These are phyloP conservation scores for Entomobrya proxima DNA, from an alignment of 2,888 invertebrate genomes.

Conservation along the genomic window DNA sequence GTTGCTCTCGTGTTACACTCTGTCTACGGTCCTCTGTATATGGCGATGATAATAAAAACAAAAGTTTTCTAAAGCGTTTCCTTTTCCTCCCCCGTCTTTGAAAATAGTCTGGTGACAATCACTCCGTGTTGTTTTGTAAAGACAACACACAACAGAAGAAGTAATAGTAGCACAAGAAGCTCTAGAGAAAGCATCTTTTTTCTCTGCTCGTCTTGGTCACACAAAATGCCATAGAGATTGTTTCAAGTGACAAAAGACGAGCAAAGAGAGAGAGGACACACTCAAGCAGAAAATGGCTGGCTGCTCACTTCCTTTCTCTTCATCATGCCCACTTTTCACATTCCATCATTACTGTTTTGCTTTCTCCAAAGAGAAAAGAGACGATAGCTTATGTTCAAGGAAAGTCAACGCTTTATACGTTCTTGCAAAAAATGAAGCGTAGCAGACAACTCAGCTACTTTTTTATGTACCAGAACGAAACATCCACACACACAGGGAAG, in stretches of 20 bases:
- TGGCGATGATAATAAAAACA: background rate
- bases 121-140: background rate
- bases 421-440: background rate
- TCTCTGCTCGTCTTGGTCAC: background rate
- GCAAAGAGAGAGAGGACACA: background rate
- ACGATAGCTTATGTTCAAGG: no score
- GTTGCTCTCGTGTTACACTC: background rate
- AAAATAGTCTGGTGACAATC: constrained; percentile 45
- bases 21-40: background rate
- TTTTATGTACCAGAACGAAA: background rate
- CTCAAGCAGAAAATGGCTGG: constrained; percentile 22
- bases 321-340: background rate
- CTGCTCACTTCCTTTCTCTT: background rate
- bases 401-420: background rate
- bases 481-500: background rate
- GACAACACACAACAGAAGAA: background rate
- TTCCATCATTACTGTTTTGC: background rate
- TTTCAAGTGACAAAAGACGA: constrained; percentile 36
- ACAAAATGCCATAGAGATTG: constrained; percentile 26
- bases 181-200: background rate
- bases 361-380: background rate
- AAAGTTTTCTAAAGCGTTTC: constrained; percentile 1
- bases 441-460: background rate
- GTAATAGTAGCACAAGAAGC: background rate
- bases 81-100: background rate